phyloP scores from a whole-genome alignment of 2,113 vertebrate species.

The Spermophilus dauricus region DNA sequence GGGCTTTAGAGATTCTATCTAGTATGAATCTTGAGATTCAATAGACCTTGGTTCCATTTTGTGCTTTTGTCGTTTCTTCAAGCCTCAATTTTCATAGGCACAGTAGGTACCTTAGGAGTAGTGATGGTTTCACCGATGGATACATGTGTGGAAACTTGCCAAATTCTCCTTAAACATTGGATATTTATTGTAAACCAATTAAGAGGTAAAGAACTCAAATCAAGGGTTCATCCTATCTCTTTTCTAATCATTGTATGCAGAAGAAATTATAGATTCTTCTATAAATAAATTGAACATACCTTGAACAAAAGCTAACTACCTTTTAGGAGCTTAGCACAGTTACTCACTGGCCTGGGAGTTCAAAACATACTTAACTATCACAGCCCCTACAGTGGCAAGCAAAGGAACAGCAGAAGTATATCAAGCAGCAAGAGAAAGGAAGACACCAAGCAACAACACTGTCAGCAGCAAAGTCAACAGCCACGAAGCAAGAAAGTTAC shows the following conservation, averaged over 20 bases:
- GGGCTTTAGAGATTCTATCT: neutral
- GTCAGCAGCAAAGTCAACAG: neutral
- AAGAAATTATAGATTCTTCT: conserved; percentile 10
- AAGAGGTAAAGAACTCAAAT: conserved; percentile 2
- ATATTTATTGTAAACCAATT: neutral
- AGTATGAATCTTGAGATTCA: neutral
- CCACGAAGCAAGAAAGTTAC: neutral
- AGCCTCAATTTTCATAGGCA: neutral
- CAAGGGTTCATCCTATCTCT: neutral
- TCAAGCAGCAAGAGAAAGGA: neutral
- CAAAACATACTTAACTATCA: neutral
- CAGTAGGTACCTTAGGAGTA: neutral
- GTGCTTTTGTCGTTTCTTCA: neutral
- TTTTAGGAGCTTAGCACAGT: neutral
- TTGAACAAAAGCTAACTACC: neutral
- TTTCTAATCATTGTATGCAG: neutral
- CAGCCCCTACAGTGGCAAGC: neutral
- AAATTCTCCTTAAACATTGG: neutral
- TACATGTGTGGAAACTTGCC: neutral
- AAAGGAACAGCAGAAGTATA: neutral
- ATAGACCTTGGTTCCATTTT: neutral
- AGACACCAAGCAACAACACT: neutral
- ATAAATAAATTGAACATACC: neutral
- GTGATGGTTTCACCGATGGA: neutral
- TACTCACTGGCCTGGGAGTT: neutral